Conservation (phyloP, 53 echinoderm and acorn worm genomes). For the Astropecten irregularis region DNA sequence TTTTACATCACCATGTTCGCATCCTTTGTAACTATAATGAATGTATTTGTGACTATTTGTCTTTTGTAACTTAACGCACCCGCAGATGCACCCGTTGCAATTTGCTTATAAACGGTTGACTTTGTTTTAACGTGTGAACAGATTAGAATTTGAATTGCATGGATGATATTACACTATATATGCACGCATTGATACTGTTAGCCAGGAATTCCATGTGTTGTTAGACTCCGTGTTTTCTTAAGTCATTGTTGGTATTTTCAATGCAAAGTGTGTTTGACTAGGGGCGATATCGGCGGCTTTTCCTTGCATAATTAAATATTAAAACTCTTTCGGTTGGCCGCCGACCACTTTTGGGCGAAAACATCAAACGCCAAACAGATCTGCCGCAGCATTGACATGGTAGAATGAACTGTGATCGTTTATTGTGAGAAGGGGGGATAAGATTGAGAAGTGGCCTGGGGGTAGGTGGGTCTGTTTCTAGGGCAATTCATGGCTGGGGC, state of each 20-base stretch:
- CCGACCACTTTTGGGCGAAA: background rate
- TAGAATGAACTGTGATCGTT: background rate
- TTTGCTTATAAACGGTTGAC: too few species aligned
- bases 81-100: too few species aligned
- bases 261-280: slow-evolving; percentile 42
- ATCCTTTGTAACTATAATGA: too few species aligned
- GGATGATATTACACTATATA: too few species aligned
- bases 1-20: too few species aligned
- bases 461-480: slow-evolving; percentile 39
- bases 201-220: too few species aligned
- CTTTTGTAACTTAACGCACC: too few species aligned
- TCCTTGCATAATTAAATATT: slow-evolving; percentile 30
- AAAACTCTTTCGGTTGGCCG: background rate
- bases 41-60: too few species aligned
- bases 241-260: slow-evolving; percentile 13
- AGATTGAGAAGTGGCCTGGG: slow-evolving; percentile 16
- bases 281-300: slow-evolving; percentile 4
- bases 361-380: slow-evolving; percentile 43
- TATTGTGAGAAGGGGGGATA: slow-evolving; percentile 36
- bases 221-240: slow-evolving; percentile 35
- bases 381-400: slow-evolving; percentile 38
- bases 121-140: too few species aligned
- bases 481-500: slow-evolving; percentile 54
- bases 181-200: too few species aligned
- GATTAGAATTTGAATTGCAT: too few species aligned